Evolutionary conservation across 1,140 invertebrate species (phyloP).

Genomic region (Phymorhynchus buccinoides): DNA sequence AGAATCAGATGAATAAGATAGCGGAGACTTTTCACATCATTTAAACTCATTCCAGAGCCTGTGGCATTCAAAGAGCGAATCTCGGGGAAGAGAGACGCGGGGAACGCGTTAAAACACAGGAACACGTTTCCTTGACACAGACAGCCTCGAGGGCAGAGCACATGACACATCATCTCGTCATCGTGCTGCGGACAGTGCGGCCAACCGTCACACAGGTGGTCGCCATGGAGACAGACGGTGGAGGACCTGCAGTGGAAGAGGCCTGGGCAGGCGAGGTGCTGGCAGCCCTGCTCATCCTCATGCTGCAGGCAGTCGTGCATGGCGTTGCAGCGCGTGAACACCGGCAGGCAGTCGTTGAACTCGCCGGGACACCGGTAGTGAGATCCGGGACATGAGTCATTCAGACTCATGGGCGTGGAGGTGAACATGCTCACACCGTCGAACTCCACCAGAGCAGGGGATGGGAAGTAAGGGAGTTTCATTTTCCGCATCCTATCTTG

Average conservation of each 20-base stretch:
- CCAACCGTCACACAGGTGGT: slow-evolving; percentile 25
- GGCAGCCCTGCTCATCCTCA: not conserved
- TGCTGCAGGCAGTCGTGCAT: slow-evolving; percentile 1
- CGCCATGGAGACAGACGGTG: not conserved
- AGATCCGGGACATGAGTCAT: not conserved
- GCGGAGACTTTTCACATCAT: not conserved
- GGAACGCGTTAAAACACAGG: not conserved
- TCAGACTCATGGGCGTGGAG: too few relatives aligned
- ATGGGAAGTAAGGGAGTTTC: not conserved
- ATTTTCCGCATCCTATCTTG: not conserved
- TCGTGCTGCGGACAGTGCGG: slow-evolving; percentile 7
- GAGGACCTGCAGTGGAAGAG: slow-evolving; percentile 7
- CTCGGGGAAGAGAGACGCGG: not conserved
- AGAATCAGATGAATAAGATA: not conserved
- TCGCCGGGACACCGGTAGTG: not conserved
- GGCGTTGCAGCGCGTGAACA: slow-evolving; percentile 1
- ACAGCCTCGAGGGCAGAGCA: not conserved
- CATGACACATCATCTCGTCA: slow-evolving; percentile 6
- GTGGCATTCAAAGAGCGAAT: not conserved
- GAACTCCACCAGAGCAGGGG: not conserved
- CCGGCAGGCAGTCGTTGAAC: not conserved
- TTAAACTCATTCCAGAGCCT: not conserved
- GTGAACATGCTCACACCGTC: not conserved
- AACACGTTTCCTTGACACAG: not conserved
- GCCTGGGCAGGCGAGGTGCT: not conserved